Conservation (phyloP, 2,113 vertebrate genomes). For the Athene cunicularia region DNA sequence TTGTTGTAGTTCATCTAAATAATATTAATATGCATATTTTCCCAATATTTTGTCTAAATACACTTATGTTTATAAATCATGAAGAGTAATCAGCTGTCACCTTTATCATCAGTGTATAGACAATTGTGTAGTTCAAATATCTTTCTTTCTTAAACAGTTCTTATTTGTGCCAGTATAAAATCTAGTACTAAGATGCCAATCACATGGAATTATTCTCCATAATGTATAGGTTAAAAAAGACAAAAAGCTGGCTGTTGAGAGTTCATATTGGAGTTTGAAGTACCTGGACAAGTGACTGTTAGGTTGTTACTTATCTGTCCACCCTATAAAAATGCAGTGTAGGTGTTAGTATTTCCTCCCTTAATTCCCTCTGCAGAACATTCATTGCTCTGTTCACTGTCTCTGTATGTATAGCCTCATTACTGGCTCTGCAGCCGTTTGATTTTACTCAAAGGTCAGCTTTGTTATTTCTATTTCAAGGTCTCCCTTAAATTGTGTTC, state of each 20-base stretch:
- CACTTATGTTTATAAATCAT: background rate
- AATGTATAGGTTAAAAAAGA: background rate
- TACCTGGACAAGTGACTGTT: background rate
- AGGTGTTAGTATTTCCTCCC: background rate
- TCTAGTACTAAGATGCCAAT: background rate
- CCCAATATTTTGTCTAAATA: background rate
- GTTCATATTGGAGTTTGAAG: background rate
- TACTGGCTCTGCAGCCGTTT: conserved; percentile 9
- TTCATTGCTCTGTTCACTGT: background rate
- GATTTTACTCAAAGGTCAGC: background rate
- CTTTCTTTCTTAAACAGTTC: background rate
- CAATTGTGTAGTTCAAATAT: background rate
- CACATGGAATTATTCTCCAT: background rate
- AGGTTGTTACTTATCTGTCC: background rate
- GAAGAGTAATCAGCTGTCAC: background rate
- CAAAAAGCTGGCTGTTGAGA: background rate
- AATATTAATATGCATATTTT: background rate
- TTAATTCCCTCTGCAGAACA: background rate
- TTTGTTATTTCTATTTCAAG: conserved; percentile 54
- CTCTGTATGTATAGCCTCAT: background rate
- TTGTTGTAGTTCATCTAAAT: background rate
- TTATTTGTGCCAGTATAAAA: background rate
- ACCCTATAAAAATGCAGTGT: background rate
- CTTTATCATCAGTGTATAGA: background rate
- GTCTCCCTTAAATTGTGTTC: conserved; percentile 51